Conservation (phyloP, 2,797 vertebrate species). For the Setipinna tenuifilis region DNA sequence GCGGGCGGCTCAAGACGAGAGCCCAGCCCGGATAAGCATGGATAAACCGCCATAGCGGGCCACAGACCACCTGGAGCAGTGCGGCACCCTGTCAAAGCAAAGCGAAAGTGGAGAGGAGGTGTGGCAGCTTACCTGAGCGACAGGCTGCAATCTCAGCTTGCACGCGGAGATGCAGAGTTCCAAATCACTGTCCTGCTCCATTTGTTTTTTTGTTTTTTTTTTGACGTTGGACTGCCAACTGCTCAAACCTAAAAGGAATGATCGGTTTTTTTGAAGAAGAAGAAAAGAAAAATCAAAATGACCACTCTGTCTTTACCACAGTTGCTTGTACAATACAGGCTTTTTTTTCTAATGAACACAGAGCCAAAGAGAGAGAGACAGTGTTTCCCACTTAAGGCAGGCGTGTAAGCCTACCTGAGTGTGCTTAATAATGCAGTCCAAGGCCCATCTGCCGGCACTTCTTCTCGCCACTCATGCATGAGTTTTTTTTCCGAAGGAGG, state of each 20-base stretch:
- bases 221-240: not conserved
- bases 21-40: conserved; percentile 45
- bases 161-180: not conserved
- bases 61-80: conserved; percentile 42
- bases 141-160: not conserved
- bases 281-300: not conserved
- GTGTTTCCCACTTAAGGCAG: conserved; percentile 20
- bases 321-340: not conserved
- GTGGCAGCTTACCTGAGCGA: conserved; percentile 11
- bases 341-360: not conserved
- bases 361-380: not conserved
- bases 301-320: not conserved
- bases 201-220: not conserved
- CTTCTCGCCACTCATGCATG: conserved; percentile 1
- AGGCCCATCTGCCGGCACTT: not conserved
- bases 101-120: too few species aligned
- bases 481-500: not conserved
- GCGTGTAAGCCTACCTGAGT: conserved; percentile 10
- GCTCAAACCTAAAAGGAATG: not conserved
- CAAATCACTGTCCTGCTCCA: not conserved
- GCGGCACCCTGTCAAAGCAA: not conserved
- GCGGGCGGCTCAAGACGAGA: not conserved
- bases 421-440: conserved; percentile 11
- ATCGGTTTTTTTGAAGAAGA: not conserved
- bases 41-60: conserved; percentile 38